A percentile compares a stretch with the other conserved stretches of the same genome.
Evolutionary conservation across 2,113 vertebrate genomes (phyloP).

Genomic region (Dryoscopus gambensis): DNA sequence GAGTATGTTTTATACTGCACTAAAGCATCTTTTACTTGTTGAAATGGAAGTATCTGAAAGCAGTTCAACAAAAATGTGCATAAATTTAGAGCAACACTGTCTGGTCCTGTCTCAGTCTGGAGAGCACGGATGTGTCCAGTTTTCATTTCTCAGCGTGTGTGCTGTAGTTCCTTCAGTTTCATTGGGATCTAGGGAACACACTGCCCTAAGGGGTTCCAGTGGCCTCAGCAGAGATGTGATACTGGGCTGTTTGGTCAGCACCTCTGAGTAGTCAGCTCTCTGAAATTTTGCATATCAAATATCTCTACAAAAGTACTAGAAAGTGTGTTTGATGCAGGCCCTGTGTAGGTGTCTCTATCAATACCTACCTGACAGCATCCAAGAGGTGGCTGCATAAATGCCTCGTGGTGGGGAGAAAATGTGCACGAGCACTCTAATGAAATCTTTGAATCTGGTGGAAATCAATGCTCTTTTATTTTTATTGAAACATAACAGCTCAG

Average conservation of each 20-base stretch:
- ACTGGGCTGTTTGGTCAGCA: neutral
- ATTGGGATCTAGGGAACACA: neutral
- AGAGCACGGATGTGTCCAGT: fast-evolving
- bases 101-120: neutral
- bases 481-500: neutral
- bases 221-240: neutral
- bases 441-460: neutral
- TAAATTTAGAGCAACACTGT: neutral
- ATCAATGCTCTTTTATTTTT: neutral
- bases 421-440: neutral
- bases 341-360: neutral
- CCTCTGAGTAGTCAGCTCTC: neutral
- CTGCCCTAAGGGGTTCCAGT: neutral
- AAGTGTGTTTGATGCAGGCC: neutral
- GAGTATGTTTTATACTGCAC: neutral
- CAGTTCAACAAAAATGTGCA: neutral
- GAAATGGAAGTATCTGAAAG: neutral
- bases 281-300: neutral
- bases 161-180: neutral
- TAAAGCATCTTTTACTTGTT: neutral
- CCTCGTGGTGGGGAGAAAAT: neutral
- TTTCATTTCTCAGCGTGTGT: neutral
- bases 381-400: neutral
- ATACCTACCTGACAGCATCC: neutral
- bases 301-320: neutral